Evolutionary conservation across 2,113 vertebrate genomes (phyloP), one percentile per base, ranked within the genome.

Genomic region (Prolemur simus): DNA sequence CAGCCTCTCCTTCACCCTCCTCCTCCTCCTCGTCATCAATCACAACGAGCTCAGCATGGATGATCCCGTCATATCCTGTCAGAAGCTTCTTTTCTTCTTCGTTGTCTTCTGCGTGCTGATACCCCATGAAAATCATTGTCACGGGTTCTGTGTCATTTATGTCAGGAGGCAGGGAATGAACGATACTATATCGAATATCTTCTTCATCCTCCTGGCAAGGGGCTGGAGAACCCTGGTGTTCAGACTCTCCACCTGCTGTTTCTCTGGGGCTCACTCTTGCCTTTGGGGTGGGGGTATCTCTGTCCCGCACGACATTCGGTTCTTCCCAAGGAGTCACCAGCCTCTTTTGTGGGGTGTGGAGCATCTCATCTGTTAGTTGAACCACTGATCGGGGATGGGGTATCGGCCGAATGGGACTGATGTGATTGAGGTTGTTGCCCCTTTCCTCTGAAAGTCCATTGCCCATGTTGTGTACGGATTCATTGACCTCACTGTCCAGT

Each of bases 81-180:
- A 98, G 4, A 29, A 94, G 96, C 92, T 88, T 97, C 60, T 90
- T 95, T 78, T 98, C 96, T 27, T 95, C 96, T 20, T 89, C 97
- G 39, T 95, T 58, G 0, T 99, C 98, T 1, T 99, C 99, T 29
- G 99, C 96, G 0, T 98, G 98, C 96, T 99, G 99, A n/a, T 99
- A 99, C 8, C 99, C 99, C 99, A 99, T 99, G 98, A 99, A 99
- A 92, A 99, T 99, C 99, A 99, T 99, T 0, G 99, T 99, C 60
- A 99, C 98, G 0, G 99, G 99, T 64, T 99, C 98, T 0, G 98
- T 97, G 9, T 98, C 98, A 37, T 99, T 98, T 77, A 98, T 71
- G 0, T 99, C 98, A 11, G 98, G 97, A 37, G 99, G 99, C 29
- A 99, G 94, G 34, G 98, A 97, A 89, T 99, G 98, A 25, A 98